A percentile compares a stretch with the other conserved stretches of the same genome.
Evolutionary conservation across 2,113 vertebrate species (phyloP).

Genomic region (Nothocercus nigrocapillus): DNA sequence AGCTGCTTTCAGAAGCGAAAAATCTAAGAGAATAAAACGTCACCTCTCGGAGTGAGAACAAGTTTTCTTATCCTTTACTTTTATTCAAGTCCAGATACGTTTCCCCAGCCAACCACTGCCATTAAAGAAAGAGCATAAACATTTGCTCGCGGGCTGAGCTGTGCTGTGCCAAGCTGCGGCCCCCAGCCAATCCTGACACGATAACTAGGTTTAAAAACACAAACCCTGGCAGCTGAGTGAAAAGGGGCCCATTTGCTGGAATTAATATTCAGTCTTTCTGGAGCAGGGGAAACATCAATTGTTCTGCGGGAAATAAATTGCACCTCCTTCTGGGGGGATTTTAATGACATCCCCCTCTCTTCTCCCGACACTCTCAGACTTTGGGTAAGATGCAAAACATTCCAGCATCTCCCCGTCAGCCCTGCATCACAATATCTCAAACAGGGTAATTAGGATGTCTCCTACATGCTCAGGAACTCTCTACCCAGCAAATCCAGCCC

Average conservation of each 20-base stretch:
- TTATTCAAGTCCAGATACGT: background rate
- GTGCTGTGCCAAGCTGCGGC: background rate
- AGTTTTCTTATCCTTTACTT: background rate
- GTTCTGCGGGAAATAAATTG: slow-evolving; percentile 34
- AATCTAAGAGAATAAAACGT: background rate
- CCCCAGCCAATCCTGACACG: background rate
- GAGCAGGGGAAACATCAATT: slow-evolving; percentile 20
- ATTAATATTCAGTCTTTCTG: slow-evolving; percentile 27
- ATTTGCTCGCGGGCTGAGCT: background rate
- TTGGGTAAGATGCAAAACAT: background rate
- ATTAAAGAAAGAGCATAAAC: background rate
- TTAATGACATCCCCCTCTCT: slow-evolving; percentile 19
- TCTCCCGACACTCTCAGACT: background rate
- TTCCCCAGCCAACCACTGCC: background rate
- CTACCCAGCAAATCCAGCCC: background rate
- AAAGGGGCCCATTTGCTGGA: background rate
- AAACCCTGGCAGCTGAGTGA: background rate
- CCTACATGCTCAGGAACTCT: slow-evolving; percentile 16
- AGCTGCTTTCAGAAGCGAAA: background rate
- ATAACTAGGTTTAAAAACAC: background rate
- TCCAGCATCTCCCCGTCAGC: slow-evolving; percentile 33
- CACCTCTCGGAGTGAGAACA: background rate
- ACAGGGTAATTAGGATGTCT: slow-evolving; percentile 61
- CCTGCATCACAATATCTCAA: slow-evolving; percentile 34
- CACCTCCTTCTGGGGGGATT: background rate